phyloP scores from a whole-genome alignment of 2,797 vertebrate species.

The Acanthurus tractus region DNA sequence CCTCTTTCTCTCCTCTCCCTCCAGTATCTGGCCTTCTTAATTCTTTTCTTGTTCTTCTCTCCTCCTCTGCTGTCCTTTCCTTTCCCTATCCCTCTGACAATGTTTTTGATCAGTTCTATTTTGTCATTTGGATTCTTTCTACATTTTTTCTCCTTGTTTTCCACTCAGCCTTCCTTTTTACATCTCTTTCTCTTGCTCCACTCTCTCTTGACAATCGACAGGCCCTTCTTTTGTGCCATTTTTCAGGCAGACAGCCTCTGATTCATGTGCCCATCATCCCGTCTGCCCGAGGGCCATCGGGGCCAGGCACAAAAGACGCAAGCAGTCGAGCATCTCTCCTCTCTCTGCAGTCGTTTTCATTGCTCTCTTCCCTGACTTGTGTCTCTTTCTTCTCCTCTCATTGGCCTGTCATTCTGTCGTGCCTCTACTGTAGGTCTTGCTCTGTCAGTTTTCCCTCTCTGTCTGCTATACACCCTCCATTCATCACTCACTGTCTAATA shows the following conservation, averaged over 20 bases:
- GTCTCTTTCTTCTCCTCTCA: constrained; percentile 54
- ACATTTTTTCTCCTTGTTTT: constrained; percentile 24
- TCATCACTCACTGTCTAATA: constrained; percentile 38
- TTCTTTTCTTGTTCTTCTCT: too few relatives aligned
- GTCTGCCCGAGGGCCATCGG: constrained; percentile 64
- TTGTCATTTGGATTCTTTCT: constrained; percentile 54
- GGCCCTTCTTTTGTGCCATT: constrained; percentile 48
- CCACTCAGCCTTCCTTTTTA: constrained; percentile 26
- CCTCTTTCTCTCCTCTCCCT: background rate
- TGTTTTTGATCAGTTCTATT: constrained; percentile 56
- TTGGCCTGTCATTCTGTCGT: constrained; percentile 42
- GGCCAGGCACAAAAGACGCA: constrained; percentile 72
- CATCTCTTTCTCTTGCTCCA: background rate
- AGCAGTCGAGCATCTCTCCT: constrained; percentile 72
- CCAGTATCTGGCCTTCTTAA: background rate
- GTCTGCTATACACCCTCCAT: constrained; percentile 12
- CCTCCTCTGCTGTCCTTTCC: too few relatives aligned
- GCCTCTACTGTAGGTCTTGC: constrained; percentile 19
- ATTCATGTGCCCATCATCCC: constrained; percentile 81
- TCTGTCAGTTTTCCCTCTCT: constrained; percentile 8
- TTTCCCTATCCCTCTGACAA: constrained; percentile 13
- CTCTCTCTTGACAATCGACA: constrained; percentile 54
- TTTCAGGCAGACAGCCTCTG: constrained; percentile 71
- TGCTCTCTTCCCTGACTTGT: constrained; percentile 48
- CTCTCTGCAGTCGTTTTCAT: constrained; percentile 52